Evolutionary conservation across 2,113 vertebrate genomes (phyloP), one percentile per base, ranked within the genome.

Genomic region (Triplophysa tibetana): DNA sequence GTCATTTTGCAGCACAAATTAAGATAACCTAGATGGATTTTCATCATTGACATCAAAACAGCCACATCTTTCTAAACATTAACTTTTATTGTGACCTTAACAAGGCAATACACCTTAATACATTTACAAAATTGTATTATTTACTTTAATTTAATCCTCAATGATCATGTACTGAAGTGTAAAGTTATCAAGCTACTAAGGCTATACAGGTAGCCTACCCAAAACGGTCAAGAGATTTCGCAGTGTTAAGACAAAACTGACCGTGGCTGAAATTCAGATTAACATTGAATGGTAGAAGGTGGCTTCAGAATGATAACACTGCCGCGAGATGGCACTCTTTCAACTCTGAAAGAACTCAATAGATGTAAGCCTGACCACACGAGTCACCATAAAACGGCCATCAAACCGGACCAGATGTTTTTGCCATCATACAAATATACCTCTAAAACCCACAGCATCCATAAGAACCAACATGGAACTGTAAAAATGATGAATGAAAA

Each of bases 281-380:
- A 60, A 23, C 29, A 14, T 11, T 10, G 17, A 58, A 56, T 8
- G 66, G 19, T 72, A 8, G 13, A 21, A 64, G 4, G 24, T 17
- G 16, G 16, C 17, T 12, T 29, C 1, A 21, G 33, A 14, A 4
- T 8, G 24, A 21, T 23, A 2, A 52, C 29, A 21, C n/a, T 65
- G 41, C 79, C 91, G 63, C 88, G 86, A 90, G 92, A 82, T 93
- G 91, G 90, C 77, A 89, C 13, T 77, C 23, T 62, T 23, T 50
- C 62, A 81, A 24, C 24, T 62, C 14, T 52, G 68, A 60, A 65
- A 43, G 23, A 73, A 60, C 70, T 43, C 56, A 68, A 81, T 68
- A 70, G 38, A 52, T 70, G 50, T 67, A 63, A 23, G 29, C 43
- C 63, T 80, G 69, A 82, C 62, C 78, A 69, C 78, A 80, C 29